A percentile compares a stretch with the other conserved stretches of the same genome.
Conservation (phyloP, 2,888 invertebrate genomes). For the Synanthedon myopaeformis region DNA sequence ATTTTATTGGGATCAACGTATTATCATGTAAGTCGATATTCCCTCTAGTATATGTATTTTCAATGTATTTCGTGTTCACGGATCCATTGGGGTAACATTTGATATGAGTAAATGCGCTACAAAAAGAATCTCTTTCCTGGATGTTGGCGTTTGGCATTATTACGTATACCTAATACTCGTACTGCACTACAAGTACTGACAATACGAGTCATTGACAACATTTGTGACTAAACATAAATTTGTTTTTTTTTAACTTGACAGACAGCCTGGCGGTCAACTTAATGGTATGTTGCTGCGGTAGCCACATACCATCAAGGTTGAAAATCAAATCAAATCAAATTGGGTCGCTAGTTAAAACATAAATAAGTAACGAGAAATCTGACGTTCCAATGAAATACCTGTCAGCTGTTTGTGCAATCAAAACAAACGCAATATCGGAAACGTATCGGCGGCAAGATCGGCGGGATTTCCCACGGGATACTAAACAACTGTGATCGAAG, state of each 20-base stretch:
- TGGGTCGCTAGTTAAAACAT: too few relatives aligned
- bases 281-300: too few relatives aligned
- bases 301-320: too few relatives aligned
- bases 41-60: background rate
- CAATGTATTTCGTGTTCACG: background rate
- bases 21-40: background rate
- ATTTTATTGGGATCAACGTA: background rate
- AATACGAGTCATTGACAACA: too few relatives aligned
- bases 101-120: background rate
- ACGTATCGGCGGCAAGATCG: conserved; percentile 6
- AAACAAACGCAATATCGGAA: conserved; percentile 2
- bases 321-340: too few relatives aligned
- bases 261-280: too few relatives aligned
- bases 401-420: background rate
- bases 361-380: background rate
- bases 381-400: background rate
- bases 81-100: background rate
- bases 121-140: too few relatives aligned
- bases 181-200: too few relatives aligned
- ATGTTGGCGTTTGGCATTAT: too few relatives aligned
- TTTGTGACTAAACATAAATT: too few relatives aligned
- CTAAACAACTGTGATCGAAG: conserved; percentile 25
- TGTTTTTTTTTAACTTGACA: too few relatives aligned
- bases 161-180: too few relatives aligned
- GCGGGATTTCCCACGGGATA: conserved; percentile 11